These are phyloP conservation scores for Drosophila persimilis DNA, from an alignment of 1,140 invertebrate genomes.

Conservation along the genomic window DNA sequence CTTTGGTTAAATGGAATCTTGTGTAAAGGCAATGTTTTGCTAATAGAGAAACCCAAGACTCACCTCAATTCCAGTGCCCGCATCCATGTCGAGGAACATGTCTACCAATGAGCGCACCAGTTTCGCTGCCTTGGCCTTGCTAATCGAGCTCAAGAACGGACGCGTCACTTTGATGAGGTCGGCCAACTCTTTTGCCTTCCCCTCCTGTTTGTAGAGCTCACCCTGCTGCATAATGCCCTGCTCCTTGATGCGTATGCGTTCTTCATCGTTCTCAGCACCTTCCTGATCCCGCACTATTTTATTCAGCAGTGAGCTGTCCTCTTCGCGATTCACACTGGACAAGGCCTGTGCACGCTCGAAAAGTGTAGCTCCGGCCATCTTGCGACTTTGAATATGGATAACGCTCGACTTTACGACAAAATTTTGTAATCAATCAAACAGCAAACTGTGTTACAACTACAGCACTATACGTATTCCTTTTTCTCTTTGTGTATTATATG, in stretches of 20 bases:
- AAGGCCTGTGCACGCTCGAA: slow-evolving; percentile 91
- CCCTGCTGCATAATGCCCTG: slow-evolving; percentile 95
- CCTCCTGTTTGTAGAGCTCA: slow-evolving; percentile 94
- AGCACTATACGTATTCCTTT: slow-evolving; percentile 30
- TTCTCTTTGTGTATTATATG: slow-evolving; percentile 40
- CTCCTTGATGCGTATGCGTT: slow-evolving; percentile 93
- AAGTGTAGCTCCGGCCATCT: slow-evolving; percentile 93
- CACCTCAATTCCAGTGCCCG: slow-evolving; percentile 93
- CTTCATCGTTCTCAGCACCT: slow-evolving; percentile 91
- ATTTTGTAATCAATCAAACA: slow-evolving; percentile 28
- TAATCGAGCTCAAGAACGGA: slow-evolving; percentile 96
- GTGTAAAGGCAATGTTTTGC: neutral
- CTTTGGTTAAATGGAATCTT: slow-evolving; percentile 23
- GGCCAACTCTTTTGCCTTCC: slow-evolving; percentile 96
- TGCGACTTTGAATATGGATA: slow-evolving; percentile 61
- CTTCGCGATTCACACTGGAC: slow-evolving; percentile 88
- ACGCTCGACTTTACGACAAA: slow-evolving; percentile 27
- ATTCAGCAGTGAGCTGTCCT: slow-evolving; percentile 87
- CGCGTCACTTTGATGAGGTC: slow-evolving; percentile 96
- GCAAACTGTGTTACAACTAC: slow-evolving; percentile 25
- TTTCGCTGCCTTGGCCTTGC: slow-evolving; percentile 99
- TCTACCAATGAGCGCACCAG: slow-evolving; percentile 98
- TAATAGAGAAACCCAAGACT: neutral
- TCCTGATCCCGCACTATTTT: slow-evolving; percentile 89
- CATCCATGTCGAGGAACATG: slow-evolving; percentile 98